Evolutionary conservation across 2,797 vertebrate genomes (phyloP).

Genomic region (Clamator glandarius): DNA sequence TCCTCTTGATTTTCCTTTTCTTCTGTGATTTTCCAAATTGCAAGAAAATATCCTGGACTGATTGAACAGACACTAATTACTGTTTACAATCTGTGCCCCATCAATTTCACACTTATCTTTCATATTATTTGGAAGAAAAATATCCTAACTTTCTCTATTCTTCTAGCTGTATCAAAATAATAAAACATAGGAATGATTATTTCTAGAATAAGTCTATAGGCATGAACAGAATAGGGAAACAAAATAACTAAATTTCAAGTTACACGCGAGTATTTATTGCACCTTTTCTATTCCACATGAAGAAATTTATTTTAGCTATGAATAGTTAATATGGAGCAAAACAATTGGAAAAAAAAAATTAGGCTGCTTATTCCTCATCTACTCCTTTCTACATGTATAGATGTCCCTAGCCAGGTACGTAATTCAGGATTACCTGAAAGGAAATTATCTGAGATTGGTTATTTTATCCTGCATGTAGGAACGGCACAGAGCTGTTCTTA

Average conservation of each 20-base stretch:
- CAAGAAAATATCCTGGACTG: background rate
- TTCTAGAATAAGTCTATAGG: background rate
- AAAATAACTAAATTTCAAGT: background rate
- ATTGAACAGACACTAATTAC: background rate
- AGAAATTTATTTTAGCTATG: background rate
- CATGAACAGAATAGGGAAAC: background rate
- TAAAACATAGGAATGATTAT: background rate
- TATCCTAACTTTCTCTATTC: background rate
- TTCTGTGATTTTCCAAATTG: background rate
- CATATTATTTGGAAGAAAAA: background rate
- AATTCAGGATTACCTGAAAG: background rate
- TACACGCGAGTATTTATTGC: fast-evolving
- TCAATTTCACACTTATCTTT: background rate
- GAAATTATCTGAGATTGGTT: background rate
- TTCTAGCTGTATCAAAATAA: background rate
- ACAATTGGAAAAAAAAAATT: background rate
- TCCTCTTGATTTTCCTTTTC: background rate
- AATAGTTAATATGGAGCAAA: background rate
- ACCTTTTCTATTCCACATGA: background rate
- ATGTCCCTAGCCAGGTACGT: background rate
- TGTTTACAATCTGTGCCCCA: background rate
- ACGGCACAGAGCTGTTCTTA: background rate
- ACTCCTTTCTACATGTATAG: background rate
- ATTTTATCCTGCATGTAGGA: background rate
- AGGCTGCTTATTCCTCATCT: background rate